Evolutionary conservation across 2,113 vertebrate genomes (phyloP), one percentile per base, ranked within the genome.

Genomic region (Varanus komodoensis): DNA sequence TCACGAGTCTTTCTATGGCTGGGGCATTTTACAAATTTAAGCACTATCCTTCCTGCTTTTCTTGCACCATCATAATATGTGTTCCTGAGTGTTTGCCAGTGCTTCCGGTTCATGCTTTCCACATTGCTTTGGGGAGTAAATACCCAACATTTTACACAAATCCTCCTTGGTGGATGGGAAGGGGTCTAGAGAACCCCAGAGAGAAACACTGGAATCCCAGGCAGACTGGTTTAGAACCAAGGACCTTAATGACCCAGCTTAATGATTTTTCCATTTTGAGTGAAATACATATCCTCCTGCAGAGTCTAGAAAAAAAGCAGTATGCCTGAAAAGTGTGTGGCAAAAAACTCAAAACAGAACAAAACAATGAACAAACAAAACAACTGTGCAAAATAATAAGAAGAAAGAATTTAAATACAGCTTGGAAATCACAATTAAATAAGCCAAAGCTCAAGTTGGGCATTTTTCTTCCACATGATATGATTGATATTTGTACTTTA

Each of bases 401-500:
- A 84, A 82, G 87, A 89, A 93, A 50, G 84, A 94, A 94, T 94
- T 95, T 89, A 94, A 93, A 93, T 94, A 94, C 92, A 90, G 86
- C 85, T 89, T 94, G 93, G 94, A 92, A 90, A 93, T 96, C 95
- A 93, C 89, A 95, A 96, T 97, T 95, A 97, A 96, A 92, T 94
- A 96, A 95, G 83, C 94, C 69, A 95, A 95, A 95, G 71, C 92
- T 96, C 92, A 97, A 95, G 84, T 57, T 57, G 90, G 94, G 86
- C 87, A 92, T 91, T 97, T 96, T 95, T 94, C 50, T 94, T 94
- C 95, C 11, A 93, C 21, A 54, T 74, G 7, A 0, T 84, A 84
- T 97, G 96, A 97, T 93, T 96, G 93, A 97, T 97, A 92, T 96
- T 97, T 96, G 94, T 96, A 94, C 97, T 97, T 95, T 95, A 95